Base-by-base conservation (phyloP, 2,113 vertebrate species). In the Smithornis capensis region DNA sequence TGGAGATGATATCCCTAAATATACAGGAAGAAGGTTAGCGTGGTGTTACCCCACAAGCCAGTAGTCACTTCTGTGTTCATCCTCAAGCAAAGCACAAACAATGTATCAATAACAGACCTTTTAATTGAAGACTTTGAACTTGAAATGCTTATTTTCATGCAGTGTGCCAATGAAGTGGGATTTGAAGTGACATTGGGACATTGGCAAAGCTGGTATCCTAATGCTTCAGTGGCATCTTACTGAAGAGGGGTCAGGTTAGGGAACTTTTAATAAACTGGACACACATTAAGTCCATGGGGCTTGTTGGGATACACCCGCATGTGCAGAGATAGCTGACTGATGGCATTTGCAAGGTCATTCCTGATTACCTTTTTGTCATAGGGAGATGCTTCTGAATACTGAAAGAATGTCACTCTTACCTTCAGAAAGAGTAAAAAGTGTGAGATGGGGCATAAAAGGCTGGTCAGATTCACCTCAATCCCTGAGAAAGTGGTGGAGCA, bases 261-360 rank as follows among this genome's bases (percentile, higher is more conserved):
- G 28, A 90, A 55, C 21, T 53, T 65, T 8, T 38, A 74, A 60
- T 9, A 19, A 73, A 56, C 11, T 38, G 18, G 27, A 57, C 21
- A 25, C 33, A 14, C 0, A 0, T 35, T 33, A 56, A 57, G 12
- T 62, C 22, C 6, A 10, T 5, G 14, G 28, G n/a, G 13, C 25
- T 70, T 79, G 37, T 40, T 74, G 50, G 31, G 23, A 33, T 19
- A 16, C 4, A 56, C 6, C 24, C 16, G 37, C 3, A 3, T 1
- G 8, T 12, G 21, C 19, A 52, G 12, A 76, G 2, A 8, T 5
- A 69, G 33, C 19, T 92, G 59, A 44, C 12, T 56, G 44, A 64
- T 8, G 40, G 40, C 50, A 35, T 2, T 47, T 47, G 21, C 0
- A 5, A 93, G 10, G n/a, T 24, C 13, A 35, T 75, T 65, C 33